These are phyloP conservation scores for Eurypyga helias DNA, from an alignment of 2,113 vertebrate species.

Conservation along the genomic window DNA sequence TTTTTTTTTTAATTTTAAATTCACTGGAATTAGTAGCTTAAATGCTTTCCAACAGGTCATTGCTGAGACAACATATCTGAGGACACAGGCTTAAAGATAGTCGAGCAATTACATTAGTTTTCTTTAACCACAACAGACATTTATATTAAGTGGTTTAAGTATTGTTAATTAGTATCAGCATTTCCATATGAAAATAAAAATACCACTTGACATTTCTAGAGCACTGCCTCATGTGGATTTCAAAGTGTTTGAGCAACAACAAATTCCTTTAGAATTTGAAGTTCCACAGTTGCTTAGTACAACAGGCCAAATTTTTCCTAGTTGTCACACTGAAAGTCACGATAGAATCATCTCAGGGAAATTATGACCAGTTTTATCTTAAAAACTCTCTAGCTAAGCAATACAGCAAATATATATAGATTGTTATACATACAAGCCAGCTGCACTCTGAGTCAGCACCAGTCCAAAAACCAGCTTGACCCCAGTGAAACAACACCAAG, in stretches of 20 bases:
- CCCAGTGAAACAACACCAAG: background rate
- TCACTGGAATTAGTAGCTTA: conserved; percentile 42
- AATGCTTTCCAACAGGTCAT: conserved; percentile 13
- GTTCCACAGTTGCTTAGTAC: background rate
- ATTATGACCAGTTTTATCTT: background rate
- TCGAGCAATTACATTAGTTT: conserved; percentile 45
- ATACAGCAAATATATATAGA: background rate
- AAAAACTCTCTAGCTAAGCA: background rate
- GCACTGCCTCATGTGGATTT: background rate
- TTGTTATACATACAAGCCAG: background rate
- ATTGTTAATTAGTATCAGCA: conserved; percentile 24
- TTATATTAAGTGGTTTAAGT: conserved; percentile 31
- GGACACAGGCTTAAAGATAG: conserved; percentile 19
- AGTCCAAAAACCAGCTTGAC: background rate
- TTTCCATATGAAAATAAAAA: conserved; percentile 25
- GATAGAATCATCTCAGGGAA: background rate
- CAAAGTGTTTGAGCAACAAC: background rate
- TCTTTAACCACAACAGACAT: conserved; percentile 38
- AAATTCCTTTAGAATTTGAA: background rate
- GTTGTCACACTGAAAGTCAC: background rate
- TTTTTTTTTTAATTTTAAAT: background rate
- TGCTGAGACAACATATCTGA: conserved; percentile 15
- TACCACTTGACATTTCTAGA: background rate
- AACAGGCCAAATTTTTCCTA: background rate
- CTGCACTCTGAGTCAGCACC: background rate